Base-by-base conservation (phyloP, 2,113 vertebrate species). In the Athene cunicularia region DNA sequence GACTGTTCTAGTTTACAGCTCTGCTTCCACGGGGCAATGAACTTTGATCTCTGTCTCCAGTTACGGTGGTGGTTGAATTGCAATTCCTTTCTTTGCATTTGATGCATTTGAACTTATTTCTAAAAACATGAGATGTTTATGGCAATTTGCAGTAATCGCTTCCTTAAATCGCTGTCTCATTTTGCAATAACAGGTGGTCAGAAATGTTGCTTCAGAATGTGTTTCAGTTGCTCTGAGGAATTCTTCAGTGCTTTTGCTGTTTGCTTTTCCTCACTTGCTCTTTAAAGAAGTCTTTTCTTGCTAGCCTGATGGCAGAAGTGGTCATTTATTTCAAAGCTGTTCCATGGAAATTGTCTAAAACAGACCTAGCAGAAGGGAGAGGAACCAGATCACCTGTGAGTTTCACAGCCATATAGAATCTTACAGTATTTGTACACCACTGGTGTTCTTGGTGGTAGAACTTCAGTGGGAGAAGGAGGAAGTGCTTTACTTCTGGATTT, bases 371-470 rank as follows among this genome's bases (percentile, higher is more conserved):
- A 39, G 72, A n/a, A 68, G 23, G 37, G 28, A 67, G 60, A 50
- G 19, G 35, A 94, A 5, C 8, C 21, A 67, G 37, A 0, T 49
- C 24, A 30, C 30, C 37, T 49, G 12, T 39, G 77, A 82, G 18
- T 55, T 39, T 45, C 45, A 52, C 15, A 47, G 0, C 30, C 53
- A 2, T 30, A 23, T 1, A 12, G 18, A 32, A 16, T n/a, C 32
- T 50, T 66, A 4, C 4, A 30, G 20, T 32, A 11, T 60, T 56
- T 83, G 49, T 35, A 39, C 11, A 33, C 5, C 27, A 6, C 33
- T 71, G 35, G 4, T 43, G 32, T 49, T 14, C 58, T 27, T 39
- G 21, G 12, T 66, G 37, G 30, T 77, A 53, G 60, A 45, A 73
- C 45, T 66, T 88, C 37, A 68, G 9, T 41, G 37, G 33, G 37